phyloP scores from a whole-genome alignment of 2,797 vertebrate species.

The Enteromius anoplus region DNA sequence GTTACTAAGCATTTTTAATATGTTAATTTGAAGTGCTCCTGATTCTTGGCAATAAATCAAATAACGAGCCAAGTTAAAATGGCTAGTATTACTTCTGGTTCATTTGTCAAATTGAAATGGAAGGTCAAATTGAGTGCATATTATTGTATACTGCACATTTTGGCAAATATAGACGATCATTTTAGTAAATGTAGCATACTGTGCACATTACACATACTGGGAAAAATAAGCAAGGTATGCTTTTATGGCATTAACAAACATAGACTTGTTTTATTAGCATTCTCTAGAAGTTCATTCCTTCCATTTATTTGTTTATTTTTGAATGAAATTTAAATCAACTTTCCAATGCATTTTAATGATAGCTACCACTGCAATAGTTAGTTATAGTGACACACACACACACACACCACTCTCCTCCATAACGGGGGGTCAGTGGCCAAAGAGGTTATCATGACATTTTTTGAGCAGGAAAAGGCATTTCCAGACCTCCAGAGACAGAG shows the following conservation, averaged over 20 bases:
- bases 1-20: background rate
- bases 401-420: background rate
- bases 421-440: background rate
- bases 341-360: background rate
- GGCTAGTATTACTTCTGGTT: background rate
- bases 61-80: background rate
- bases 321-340: too few relatives aligned
- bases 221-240: background rate
- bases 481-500: conserved; percentile 18
- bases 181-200: background rate
- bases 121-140: background rate
- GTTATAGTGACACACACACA: background rate
- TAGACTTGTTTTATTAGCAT: background rate
- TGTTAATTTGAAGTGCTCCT: background rate
- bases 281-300: background rate
- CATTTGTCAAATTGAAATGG: background rate
- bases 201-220: background rate
- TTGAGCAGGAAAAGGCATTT: background rate
- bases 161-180: background rate
- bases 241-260: background rate
- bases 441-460: background rate
- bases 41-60: background rate
- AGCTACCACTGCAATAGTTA: background rate
- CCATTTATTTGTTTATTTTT: background rate
- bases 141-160: background rate